Evolutionary conservation across 2,113 vertebrate genomes (phyloP).

Genomic region (Dendrocopos noguchii): DNA sequence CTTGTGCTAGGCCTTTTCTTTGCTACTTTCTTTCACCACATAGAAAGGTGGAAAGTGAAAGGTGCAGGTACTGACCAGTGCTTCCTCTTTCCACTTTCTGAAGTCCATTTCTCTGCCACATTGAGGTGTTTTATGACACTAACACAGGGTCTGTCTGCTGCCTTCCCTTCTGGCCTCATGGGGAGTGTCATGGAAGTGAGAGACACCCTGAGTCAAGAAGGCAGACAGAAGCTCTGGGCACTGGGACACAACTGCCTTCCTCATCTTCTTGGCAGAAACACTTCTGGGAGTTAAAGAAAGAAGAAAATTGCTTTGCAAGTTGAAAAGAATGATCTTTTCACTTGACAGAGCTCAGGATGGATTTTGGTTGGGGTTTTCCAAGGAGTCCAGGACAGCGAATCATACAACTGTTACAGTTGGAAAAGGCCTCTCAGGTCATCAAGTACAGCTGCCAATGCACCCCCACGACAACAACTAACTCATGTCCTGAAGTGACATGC

Average conservation of each 20-base stretch:
- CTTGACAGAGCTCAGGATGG: not conserved
- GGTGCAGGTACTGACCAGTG: rapidly evolving
- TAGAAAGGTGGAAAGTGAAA: not conserved
- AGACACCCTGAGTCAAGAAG: not conserved
- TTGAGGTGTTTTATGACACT: not conserved
- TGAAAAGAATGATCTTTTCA: not conserved
- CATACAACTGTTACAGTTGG: not conserved
- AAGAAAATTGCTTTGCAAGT: not conserved
- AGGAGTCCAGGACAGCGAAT: not conserved
- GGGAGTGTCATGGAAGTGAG: not conserved
- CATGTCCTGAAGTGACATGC: too few relatives aligned
- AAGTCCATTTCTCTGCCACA: rapidly evolving
- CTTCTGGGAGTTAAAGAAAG: not conserved
- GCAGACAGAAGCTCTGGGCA: not conserved
- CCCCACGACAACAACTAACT: too few relatives aligned
- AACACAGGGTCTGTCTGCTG: not conserved
- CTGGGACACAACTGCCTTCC: not conserved
- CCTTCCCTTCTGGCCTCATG: rapidly evolving
- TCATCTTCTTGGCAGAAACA: constrained; percentile 6
- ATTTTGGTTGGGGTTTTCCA: not conserved
- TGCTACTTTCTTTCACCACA: not conserved
- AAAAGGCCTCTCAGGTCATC: not conserved
- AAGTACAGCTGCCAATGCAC: too few relatives aligned
- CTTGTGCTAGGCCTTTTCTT: not conserved
- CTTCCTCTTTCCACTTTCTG: not conserved